These are phyloP conservation scores for Drosophila vallismaia DNA, from an alignment of 2,888 invertebrate species.

Conservation along the genomic window DNA sequence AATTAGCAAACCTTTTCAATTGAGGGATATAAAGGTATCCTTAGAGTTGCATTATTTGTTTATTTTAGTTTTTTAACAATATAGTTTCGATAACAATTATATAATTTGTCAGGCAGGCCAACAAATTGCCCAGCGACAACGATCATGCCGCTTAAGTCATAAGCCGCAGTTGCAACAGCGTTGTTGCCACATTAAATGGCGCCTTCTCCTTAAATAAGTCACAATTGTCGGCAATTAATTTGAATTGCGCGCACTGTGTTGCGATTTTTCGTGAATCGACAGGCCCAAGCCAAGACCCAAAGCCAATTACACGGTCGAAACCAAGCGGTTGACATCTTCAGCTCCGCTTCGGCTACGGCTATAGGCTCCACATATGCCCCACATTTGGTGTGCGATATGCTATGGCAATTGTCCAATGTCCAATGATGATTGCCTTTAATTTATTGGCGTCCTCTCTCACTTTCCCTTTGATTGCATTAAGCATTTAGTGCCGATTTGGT, in stretches of 20 bases:
- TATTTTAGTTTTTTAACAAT: not conserved
- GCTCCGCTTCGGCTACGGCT: conserved; percentile 29
- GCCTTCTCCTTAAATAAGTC: conserved; percentile 72
- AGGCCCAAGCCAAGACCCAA: conserved; percentile 30
- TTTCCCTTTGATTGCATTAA: conserved; percentile 71
- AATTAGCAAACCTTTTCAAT: too few species aligned
- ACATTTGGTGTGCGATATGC: conserved; percentile 13
- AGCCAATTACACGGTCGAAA: conserved; percentile 69
- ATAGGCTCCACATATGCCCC: conserved; percentile 5
- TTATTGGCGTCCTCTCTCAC: conserved; percentile 76
- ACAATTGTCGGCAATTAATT: conserved; percentile 80
- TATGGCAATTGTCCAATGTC: conserved; percentile 47
- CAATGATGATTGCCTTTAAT: conserved; percentile 66
- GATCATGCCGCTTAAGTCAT: conserved; percentile 31
- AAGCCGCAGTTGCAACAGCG: conserved; percentile 1
- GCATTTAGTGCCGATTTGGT: conserved; percentile 36
- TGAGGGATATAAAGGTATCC: too few species aligned
- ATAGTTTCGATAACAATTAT: conserved; percentile 47
- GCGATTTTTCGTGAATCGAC: conserved; percentile 68
- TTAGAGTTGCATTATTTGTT: not conserved
- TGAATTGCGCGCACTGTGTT: conserved; percentile 69
- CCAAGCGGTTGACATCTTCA: conserved; percentile 57
- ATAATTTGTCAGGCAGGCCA: conserved; percentile 1
- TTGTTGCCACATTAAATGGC: conserved; percentile 64
- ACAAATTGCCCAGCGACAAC: conserved; percentile 17